Percentiles rank a stretch among this genome's conserved stretches.
Evolutionary conservation across 2,113 vertebrate genomes (phyloP).

Genomic region (Passer montanus): DNA sequence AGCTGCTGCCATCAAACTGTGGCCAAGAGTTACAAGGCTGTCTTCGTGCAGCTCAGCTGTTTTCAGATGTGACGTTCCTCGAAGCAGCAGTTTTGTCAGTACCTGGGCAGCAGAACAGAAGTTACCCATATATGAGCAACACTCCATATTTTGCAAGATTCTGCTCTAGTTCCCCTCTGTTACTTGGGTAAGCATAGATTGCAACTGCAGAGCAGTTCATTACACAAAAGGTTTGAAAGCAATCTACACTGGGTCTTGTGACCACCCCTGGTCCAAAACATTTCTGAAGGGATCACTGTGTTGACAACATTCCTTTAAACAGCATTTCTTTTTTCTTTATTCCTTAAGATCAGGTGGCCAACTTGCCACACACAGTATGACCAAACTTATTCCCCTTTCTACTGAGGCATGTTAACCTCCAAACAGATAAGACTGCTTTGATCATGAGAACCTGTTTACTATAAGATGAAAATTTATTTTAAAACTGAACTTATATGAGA

Average conservation of each 20-base stretch:
- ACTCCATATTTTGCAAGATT: background rate
- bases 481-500: background rate
- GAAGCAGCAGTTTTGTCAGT: background rate
- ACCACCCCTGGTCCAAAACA: background rate
- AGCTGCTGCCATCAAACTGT: background rate
- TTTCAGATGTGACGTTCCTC: background rate
- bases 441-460: background rate
- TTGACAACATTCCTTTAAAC: background rate
- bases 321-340: background rate
- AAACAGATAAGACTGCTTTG: background rate
- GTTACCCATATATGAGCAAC: background rate
- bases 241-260: background rate
- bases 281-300: background rate
- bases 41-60: background rate
- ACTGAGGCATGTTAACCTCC: background rate
- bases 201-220: background rate
- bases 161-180: background rate
- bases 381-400: background rate
- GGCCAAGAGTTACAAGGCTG: background rate
- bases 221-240: background rate
- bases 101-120: background rate
- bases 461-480: background rate
- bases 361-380: background rate
- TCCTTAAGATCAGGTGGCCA: background rate
- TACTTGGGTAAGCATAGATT: background rate